Base-by-base conservation (phyloP, 2,888 invertebrate species). In the Chromoteleia sp. region DNA sequence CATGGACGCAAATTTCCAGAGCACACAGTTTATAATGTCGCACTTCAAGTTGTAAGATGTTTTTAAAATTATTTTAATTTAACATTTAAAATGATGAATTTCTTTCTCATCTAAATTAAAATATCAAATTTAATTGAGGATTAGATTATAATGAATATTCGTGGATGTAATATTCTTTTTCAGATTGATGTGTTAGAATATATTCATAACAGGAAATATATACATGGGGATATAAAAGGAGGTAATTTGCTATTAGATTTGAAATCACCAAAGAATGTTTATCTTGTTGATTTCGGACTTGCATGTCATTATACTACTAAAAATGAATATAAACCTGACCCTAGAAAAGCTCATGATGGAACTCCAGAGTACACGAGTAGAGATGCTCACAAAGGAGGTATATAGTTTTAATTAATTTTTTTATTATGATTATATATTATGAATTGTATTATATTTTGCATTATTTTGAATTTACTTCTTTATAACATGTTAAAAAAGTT, bases 151-250 rank as follows among this genome's bases (percentile, higher is more conserved):
- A 21, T 21, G 7, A 21, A 21, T 39, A 39, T 33, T 33, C 25
- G 33, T 4, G 33, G 2, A 8, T 43, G 17, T 43, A 43, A 12
- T 12, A 43, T 43, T 15, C 15, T 59, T 39, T 59, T 93, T 75
- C 92, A 98, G 96, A 89, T 99, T 84, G 96, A 98, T 91, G 96
- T 96, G 1, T 92, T 98, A 83, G 97, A 99, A 90, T 99, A 97
- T 90, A 96, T 99, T 85, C 99, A 99, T 91, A 93, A 94, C 63
- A 94, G 95, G 84, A 96, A 96, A 1, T 99, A 98, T 89, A 96
- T 98, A 0, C 99, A 99, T 92, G 98, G 97, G 0, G 99, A 99
- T 91, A 94, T 99, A 4, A 99, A 99, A 92, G 98, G 97, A 0
- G 96, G 97, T 7, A 99, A 99, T 92, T 95, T 99, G 81, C 92